These are phyloP conservation scores for Girardinus metallicus DNA, from an alignment of 2,797 vertebrate genomes.

Conservation along the genomic window DNA sequence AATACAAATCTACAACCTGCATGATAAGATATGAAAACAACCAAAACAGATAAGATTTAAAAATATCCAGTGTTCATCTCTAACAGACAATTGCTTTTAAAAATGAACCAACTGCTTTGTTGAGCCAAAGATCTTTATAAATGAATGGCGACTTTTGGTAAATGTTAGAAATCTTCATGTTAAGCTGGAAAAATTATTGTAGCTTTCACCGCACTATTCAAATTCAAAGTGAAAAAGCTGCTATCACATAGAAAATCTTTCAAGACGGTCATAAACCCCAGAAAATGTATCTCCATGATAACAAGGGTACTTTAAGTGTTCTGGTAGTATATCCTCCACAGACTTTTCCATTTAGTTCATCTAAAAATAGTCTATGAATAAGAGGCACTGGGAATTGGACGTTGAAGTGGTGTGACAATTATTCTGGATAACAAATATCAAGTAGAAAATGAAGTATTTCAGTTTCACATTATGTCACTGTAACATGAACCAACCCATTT, in stretches of 20 bases:
- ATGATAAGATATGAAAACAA: conserved; percentile 13
- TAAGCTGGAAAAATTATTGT: neutral
- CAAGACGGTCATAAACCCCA: conserved; percentile 1
- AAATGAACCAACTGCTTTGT: neutral
- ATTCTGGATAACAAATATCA: conserved; percentile 13
- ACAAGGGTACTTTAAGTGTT: conserved; percentile 1
- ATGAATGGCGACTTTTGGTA: neutral
- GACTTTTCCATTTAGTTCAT: conserved; percentile 62
- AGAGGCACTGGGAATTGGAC: conserved; percentile 50
- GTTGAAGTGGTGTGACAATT: conserved; percentile 55
- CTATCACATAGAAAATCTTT: neutral
- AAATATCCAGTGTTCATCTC: neutral
- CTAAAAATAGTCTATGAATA: conserved; percentile 66
- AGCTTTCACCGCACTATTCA: neutral
- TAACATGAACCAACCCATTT: neutral
- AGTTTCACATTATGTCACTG: neutral
- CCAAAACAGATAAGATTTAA: neutral
- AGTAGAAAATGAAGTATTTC: neutral
- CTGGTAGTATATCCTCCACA: conserved; percentile 29
- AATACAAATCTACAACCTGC: conserved; percentile 14
- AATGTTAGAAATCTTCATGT: neutral
- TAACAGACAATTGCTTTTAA: neutral
- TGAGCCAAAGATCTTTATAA: neutral
- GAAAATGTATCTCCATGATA: conserved; percentile 9
- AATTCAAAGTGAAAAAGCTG: neutral